These are phyloP conservation scores for Clarias macrocephalus DNA, from an alignment of 2,113 vertebrate species.

Conservation along the genomic window DNA sequence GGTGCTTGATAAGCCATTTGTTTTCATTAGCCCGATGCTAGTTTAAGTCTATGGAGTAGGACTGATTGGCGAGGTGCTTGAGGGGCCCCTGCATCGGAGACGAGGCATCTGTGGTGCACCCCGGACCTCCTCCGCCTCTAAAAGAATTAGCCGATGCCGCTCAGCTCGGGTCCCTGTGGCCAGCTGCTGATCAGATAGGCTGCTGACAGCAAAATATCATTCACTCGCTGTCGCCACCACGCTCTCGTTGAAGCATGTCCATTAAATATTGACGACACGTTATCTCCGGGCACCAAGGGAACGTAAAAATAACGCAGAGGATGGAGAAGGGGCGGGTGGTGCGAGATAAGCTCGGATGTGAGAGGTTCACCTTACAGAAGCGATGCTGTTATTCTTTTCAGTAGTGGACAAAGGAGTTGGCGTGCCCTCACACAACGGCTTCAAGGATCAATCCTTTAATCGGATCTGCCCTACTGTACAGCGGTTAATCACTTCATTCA, in stretches of 20 bases:
- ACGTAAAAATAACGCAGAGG: constrained; percentile 50
- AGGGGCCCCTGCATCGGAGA: constrained; percentile 40
- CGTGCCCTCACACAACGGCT: neutral
- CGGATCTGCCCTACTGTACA: neutral
- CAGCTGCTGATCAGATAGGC: constrained; percentile 52
- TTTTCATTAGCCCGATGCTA: constrained; percentile 75
- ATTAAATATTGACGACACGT: constrained; percentile 65
- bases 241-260: constrained; percentile 59
- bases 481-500: constrained; percentile 9
- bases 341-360: constrained; percentile 38
- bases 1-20: constrained; percentile 77
- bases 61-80: constrained; percentile 56
- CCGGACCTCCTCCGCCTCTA: constrained; percentile 51
- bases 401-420: constrained; percentile 16
- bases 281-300: constrained; percentile 53
- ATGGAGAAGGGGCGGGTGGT: constrained; percentile 25
- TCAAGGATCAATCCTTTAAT: neutral
- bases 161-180: constrained; percentile 51
- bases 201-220: constrained; percentile 57
- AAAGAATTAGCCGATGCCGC: constrained; percentile 62
- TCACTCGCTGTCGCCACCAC: constrained; percentile 52
- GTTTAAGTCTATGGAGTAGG: constrained; percentile 59
- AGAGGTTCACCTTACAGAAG: constrained; percentile 47
- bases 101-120: constrained; percentile 44
- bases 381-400: constrained; percentile 13